Evolutionary conservation across 2,113 vertebrate genomes (phyloP).

Genomic region (Entomyzon cyanotis): DNA sequence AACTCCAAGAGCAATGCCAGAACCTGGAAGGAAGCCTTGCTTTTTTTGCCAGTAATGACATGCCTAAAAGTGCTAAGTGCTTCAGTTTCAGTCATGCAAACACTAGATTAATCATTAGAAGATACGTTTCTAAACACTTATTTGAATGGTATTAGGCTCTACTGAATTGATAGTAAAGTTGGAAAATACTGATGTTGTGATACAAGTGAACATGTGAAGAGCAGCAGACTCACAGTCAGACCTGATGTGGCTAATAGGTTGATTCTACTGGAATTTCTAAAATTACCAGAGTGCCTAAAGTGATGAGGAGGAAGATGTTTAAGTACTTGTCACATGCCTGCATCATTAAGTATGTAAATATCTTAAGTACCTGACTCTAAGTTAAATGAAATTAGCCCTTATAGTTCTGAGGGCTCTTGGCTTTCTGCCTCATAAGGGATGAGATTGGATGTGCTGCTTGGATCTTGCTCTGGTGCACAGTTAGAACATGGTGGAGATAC

Average conservation of each 20-base stretch:
- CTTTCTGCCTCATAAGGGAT: neutral
- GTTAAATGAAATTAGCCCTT: neutral
- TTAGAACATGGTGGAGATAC: neutral
- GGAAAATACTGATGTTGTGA: neutral
- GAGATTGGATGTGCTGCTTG: neutral
- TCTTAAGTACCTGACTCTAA: neutral
- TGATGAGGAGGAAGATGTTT: neutral
- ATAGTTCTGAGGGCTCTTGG: neutral
- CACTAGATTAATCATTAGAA: neutral
- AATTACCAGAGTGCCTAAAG: neutral
- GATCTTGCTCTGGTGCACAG: neutral
- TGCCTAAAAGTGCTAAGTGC: neutral
- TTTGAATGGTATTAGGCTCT: neutral
- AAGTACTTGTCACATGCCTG: neutral
- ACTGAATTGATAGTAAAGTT: neutral
- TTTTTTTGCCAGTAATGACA: conserved; percentile 4
- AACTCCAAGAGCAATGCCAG: neutral
- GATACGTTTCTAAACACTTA: neutral
- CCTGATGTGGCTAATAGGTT: neutral
- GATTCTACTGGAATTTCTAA: neutral
- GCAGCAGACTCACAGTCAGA: neutral
- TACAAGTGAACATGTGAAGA: neutral
- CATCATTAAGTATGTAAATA: neutral
- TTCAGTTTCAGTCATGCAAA: conserved; percentile 2
- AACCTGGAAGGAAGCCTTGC: conserved; percentile 1